A percentile compares a stretch with the other conserved stretches of the same genome.
Evolutionary conservation across 2,888 invertebrate species (phyloP).

Genomic region (Troides helena): DNA sequence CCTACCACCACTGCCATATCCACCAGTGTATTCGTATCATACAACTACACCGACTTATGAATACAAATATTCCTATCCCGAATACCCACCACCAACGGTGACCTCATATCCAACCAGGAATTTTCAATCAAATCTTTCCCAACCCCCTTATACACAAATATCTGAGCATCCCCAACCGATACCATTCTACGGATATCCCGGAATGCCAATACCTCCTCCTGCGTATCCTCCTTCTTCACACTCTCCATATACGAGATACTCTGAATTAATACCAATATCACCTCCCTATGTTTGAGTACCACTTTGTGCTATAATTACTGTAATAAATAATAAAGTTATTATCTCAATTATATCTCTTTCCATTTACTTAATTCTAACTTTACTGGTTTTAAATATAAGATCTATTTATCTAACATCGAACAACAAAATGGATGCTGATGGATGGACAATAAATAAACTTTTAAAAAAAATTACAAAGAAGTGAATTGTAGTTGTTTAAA

Average conservation of each 20-base stretch:
- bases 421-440: no score
- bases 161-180: conserved; percentile 6
- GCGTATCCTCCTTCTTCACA: conserved; percentile 34
- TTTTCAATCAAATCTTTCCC: conserved; percentile 18
- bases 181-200: conserved; percentile 30
- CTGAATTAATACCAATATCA: conserved; percentile 25
- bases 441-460: no score
- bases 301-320: conserved; percentile 1
- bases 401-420: no score
- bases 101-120: conserved; percentile 6
- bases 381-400: no score
- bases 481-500: no score
- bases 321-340: conserved; percentile 3
- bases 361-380: not conserved
- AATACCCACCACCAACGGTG: conserved; percentile 24
- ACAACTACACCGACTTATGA: not conserved
- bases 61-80: conserved; percentile 22
- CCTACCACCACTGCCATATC: conserved; percentile 10
- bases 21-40: conserved; percentile 13
- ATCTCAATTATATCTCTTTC: not conserved
- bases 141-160: conserved; percentile 9
- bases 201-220: conserved; percentile 28
- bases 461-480: no score
- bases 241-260: conserved; percentile 29
- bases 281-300: conserved; percentile 32